Base-by-base conservation (phyloP, 2,797 vertebrate species). In the Coluber constrictor region DNA sequence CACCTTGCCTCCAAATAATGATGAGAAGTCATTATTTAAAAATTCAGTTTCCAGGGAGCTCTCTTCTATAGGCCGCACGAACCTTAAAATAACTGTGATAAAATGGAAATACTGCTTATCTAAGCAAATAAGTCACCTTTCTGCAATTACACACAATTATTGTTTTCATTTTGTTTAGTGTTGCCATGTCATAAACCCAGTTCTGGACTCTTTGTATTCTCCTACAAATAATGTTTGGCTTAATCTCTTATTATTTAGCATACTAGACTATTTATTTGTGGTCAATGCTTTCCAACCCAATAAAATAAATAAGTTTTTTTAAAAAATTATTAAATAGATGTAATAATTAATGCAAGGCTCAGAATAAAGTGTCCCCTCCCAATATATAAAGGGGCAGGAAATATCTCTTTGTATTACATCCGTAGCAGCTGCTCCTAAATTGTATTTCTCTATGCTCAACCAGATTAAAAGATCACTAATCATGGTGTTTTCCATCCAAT, bases 401-500 rank as follows among this genome's bases (percentile, higher is more conserved):
- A 91, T 89, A 94, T 29, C 51, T 74, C 87, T 59, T 60, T 92
- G 79, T 0, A 3, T 91, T 61, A 70, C 87, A 63, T 87, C 54
- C 89, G 91, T 87, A 87, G 91, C 59, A 88, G 95, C 95, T 95
- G 93, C 92, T 91, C 61, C 0, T 54, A 90, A 96, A 93, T 60
- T 95, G 15, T 86, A 94, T 92, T 86, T 83, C 90, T 86, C 11
- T 94, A 95, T 0, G 10, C 95, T 94, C 92, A 94, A 93, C 87
- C 93, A 94, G 70, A 86, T 56, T 91, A 96, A 63, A 63, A 92
- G 92, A 92, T 96, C 94, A 60, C 92, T 96, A 95, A 97, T 96
- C 95, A 91, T 18, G 87, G 94, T 93, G 95, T 96, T 96, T 95
- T 96, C 94, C 92, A 96, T 94, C 74, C 94, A 95, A 94, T 96